Conservation (phyloP, 2,888 invertebrate genomes). For the Drosophila quasianomalipes region DNA sequence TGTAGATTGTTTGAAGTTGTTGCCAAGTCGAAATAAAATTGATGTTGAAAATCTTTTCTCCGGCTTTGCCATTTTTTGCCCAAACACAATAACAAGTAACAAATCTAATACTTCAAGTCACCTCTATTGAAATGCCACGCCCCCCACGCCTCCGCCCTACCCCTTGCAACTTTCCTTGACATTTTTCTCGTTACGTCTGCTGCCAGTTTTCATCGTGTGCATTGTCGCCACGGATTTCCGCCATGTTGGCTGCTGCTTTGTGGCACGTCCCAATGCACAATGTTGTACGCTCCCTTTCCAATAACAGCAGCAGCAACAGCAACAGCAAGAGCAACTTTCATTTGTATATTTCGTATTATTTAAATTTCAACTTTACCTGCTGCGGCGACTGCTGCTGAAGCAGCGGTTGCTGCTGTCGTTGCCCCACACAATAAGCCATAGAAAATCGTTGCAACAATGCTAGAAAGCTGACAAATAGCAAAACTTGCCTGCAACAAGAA, state of each 20-base stretch:
- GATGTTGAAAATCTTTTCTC: conserved; percentile 19
- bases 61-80: conserved; percentile 9
- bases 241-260: conserved; percentile 74
- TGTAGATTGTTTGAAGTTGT: conserved; percentile 14
- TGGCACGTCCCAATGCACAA: conserved; percentile 63
- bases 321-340: conserved; percentile 21
- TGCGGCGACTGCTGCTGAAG: not conserved
- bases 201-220: conserved; percentile 43
- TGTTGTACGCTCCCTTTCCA: conserved; percentile 20
- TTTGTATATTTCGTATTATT: conserved; percentile 47
- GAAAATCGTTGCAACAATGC: conserved; percentile 68
- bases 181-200: conserved; percentile 26
- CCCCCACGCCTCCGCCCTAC: not conserved
- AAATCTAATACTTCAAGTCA: conserved; percentile 4
- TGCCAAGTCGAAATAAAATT: conserved; percentile 20
- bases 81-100: conserved; percentile 30
- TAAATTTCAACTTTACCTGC: conserved; percentile 59
- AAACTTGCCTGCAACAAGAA: conserved; percentile 44
- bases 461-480: conserved; percentile 63
- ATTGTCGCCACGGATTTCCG: conserved; percentile 79
- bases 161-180: not conserved
- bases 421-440: conserved; percentile 50
- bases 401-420: not conserved
- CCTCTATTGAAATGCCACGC: not conserved
- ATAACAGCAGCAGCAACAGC: not conserved